phyloP scores from a whole-genome alignment of 2,888 invertebrate genomes.

The Troides aeacus region DNA sequence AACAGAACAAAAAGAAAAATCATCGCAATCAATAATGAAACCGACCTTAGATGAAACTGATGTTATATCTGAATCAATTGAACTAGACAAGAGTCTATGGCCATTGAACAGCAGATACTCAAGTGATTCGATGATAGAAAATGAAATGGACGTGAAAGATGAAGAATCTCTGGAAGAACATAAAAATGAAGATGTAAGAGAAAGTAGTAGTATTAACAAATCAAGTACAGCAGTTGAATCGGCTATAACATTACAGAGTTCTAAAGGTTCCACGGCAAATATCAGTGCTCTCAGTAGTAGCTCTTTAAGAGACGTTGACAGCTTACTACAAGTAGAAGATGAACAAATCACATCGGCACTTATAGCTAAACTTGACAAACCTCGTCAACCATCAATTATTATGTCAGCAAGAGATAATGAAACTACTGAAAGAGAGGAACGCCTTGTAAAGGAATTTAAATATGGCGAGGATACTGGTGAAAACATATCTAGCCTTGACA shows the following conservation, averaged over 20 bases:
- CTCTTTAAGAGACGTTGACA: conserved; percentile 34
- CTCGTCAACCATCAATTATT: conserved; percentile 28
- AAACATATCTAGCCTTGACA: conserved; percentile 11
- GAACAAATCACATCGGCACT: conserved; percentile 39
- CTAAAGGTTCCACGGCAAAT: conserved; percentile 15
- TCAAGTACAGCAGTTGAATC: conserved; percentile 4
- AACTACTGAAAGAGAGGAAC: background rate
- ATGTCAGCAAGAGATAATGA: conserved; percentile 6
- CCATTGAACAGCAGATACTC: background rate
- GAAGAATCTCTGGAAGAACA: background rate
- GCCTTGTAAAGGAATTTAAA: conserved; percentile 15
- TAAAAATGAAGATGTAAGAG: background rate
- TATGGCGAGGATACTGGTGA: conserved; percentile 15
- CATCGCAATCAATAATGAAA: background rate
- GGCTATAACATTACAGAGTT: background rate
- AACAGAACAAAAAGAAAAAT: conserved; percentile 2
- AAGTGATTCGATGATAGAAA: background rate
- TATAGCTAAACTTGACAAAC: conserved; percentile 35
- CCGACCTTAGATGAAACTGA: background rate
- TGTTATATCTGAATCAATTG: conserved; percentile 1
- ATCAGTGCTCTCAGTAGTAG: conserved; percentile 2
- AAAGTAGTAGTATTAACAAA: background rate
- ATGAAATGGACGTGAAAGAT: background rate
- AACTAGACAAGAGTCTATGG: background rate
- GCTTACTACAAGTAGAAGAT: conserved; percentile 38